Conservation (phyloP, 2,113 vertebrate genomes). For the Platycercus adscitus region DNA sequence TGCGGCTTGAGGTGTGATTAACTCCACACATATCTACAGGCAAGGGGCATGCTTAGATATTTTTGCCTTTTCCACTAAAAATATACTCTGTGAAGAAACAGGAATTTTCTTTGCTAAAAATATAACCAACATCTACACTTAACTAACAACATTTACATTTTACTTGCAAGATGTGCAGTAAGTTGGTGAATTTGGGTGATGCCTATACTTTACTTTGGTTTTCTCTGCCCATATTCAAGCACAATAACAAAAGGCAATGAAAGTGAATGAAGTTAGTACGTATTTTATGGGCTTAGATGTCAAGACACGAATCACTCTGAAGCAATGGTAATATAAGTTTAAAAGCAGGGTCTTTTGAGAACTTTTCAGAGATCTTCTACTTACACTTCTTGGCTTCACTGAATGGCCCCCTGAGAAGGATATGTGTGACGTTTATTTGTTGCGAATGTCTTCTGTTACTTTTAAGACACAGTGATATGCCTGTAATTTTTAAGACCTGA, state of each 20-base stretch:
- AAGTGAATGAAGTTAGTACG: background rate
- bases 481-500: background rate
- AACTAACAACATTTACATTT: background rate
- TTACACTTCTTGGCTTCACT: background rate
- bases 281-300: background rate
- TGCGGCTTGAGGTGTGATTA: background rate
- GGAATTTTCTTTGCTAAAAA: background rate
- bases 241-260: background rate
- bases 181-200: background rate
- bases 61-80: slow-evolving; percentile 1
- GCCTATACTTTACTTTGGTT: background rate
- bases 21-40: background rate
- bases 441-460: background rate
- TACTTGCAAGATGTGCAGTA: background rate
- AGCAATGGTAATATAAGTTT: background rate
- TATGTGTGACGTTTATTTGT: background rate
- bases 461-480: background rate
- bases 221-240: background rate
- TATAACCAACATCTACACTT: background rate
- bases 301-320: background rate
- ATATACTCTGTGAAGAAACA: background rate
- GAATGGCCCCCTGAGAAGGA: background rate
- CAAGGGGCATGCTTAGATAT: background rate
- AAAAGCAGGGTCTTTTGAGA: background rate
- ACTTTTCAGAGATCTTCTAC: background rate